Evolutionary conservation across 2,797 vertebrate species (phyloP).

Genomic region (Dicrostonyx torquatus): DNA sequence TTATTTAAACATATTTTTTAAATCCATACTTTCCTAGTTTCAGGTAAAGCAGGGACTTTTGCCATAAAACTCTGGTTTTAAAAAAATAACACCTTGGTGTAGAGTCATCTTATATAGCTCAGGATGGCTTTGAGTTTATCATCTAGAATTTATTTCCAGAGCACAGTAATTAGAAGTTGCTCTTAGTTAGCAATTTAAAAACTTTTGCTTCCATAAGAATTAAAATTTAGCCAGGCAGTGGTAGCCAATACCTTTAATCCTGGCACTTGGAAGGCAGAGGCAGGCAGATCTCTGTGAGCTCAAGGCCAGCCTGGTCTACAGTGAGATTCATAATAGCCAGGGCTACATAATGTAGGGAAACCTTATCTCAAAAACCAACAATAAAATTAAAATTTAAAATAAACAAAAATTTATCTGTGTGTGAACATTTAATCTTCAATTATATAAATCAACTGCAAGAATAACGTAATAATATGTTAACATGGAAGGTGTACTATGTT

Average conservation of each 20-base stretch:
- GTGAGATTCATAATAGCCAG: background rate
- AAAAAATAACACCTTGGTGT: background rate
- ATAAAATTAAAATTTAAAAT: background rate
- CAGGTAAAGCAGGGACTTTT: background rate
- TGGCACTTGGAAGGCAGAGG: background rate
- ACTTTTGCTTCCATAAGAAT: background rate
- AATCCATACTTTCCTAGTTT: no score
- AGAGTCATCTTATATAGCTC: background rate
- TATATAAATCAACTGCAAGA: background rate
- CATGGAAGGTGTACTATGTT: constrained; percentile 5
- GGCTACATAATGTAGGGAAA: background rate
- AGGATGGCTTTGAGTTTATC: background rate
- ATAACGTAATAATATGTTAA: constrained; percentile 34
- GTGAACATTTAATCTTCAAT: constrained; percentile 8
- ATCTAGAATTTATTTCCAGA: background rate
- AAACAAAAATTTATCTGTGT: background rate
- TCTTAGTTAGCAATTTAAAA: background rate
- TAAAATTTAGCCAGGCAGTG: background rate
- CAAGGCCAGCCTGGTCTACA: background rate
- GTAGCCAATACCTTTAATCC: background rate
- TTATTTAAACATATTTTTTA: background rate
- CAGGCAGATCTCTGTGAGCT: background rate
- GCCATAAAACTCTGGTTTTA: background rate
- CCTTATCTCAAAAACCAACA: background rate
- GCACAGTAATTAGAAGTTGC: background rate